phyloP scores from a whole-genome alignment of 2,797 vertebrate genomes.

The Poecilia picta region DNA sequence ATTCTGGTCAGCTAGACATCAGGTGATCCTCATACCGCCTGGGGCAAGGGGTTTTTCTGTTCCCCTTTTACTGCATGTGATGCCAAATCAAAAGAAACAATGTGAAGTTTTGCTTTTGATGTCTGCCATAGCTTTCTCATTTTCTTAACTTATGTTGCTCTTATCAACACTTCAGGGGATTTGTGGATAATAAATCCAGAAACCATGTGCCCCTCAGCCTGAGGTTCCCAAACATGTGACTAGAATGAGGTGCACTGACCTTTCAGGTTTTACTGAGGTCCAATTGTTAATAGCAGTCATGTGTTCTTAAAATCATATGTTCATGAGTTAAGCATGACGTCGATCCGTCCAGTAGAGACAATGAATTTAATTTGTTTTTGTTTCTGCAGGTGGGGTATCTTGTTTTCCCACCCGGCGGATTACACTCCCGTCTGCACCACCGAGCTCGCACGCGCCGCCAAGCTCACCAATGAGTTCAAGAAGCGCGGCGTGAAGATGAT shows the following conservation, averaged over 20 bases:
- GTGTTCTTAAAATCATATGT: neutral
- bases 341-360: neutral
- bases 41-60: neutral
- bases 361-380: neutral
- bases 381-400: conserved; percentile 89
- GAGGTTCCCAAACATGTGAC: neutral
- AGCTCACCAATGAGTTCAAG: conserved; percentile 86
- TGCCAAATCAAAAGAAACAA: neutral
- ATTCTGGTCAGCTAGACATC: conserved; percentile 23
- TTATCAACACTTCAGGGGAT: neutral
- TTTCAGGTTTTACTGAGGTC: neutral
- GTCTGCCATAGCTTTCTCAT: too few species aligned
- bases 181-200: neutral
- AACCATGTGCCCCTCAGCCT: neutral
- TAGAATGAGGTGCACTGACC: neutral
- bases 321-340: neutral
- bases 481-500: conserved; percentile 94
- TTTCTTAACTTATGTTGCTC: neutral
- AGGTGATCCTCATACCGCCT: conserved; percentile 15
- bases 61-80: conserved; percentile 11
- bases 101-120: neutral
- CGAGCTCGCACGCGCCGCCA: conserved; percentile 89
- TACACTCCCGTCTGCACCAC: conserved; percentile 98
- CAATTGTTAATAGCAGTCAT: neutral
- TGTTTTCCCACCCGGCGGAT: conserved; percentile 96